Evolutionary conservation across 2,888 invertebrate genomes (phyloP), one percentile per base, ranked within the genome.

Genomic region (Philhelius pedissequus): DNA sequence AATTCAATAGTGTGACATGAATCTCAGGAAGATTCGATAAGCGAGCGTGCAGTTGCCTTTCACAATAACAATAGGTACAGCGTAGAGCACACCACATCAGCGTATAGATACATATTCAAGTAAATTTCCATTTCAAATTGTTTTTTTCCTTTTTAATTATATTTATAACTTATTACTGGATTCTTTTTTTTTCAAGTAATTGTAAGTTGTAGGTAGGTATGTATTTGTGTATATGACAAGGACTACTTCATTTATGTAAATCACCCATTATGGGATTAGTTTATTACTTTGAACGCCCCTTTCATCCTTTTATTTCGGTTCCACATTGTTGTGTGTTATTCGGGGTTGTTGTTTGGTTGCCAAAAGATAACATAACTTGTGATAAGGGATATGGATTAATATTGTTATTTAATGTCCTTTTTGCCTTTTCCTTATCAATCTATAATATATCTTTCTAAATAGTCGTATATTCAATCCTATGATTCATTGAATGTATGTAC

Each of bases 211-310:
- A n/a, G n/a, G n/a, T n/a, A 25, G 5, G 25, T 25, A 25, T 25
- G 25, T 25, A 25, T 25, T 4, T 7, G 9, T 20, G 18, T 4
- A 13, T 38, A 38, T 22, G 50, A 62, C 77, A 82, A 82, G 82
- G 82, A 82, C 81, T 82, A 73, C 73, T 62, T 68, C n/a, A 60
- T 38, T 58, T 73, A 73, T 77, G 77, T 77, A 62, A 77, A 77
- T 77, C 48, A 68, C 11, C 54, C 43, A 30, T 35, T 22, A 6
- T 25, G 71, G 73, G 77, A 82, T 77, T 62, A 68, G 68, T 73
- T 82, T 77, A 69, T 68, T 71, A 54, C 62, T 71, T 45, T 32
- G 2, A 62, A 82, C 82, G 82, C 77, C 77, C 77, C 77, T 66
- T 66, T 66, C 60, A 82, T 82, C 82, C 82, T 83, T 83, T 66